Conservation (phyloP, 2,113 vertebrate species). For the Pampusana beccarii region DNA sequence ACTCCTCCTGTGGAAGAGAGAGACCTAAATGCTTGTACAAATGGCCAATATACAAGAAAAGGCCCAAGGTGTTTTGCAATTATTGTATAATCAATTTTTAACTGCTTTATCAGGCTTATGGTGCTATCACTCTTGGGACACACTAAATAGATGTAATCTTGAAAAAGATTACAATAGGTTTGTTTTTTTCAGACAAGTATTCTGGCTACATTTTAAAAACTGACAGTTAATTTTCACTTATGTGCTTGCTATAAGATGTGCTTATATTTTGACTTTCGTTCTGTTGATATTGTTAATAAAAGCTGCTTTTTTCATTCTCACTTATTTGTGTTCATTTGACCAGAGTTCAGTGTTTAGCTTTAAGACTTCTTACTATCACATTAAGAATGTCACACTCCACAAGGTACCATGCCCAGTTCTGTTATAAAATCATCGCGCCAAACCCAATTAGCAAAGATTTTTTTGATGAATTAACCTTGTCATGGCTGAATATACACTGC, state of each 20-base stretch:
- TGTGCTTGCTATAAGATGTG: neutral
- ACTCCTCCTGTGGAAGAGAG: neutral
- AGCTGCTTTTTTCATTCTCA: neutral
- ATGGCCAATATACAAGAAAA: neutral
- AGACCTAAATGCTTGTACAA: neutral
- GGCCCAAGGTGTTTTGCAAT: neutral
- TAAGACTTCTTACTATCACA: neutral
- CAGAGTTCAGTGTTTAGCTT: neutral
- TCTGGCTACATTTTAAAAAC: neutral
- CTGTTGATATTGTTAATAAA: neutral
- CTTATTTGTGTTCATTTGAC: neutral
- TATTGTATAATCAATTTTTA: neutral
- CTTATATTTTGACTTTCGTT: neutral
- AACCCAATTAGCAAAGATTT: constrained; percentile 56
- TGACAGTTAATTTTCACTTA: neutral
- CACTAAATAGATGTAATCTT: neutral
- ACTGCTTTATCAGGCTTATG: neutral
- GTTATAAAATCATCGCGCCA: constrained; percentile 15
- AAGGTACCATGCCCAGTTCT: neutral
- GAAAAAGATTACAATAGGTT: neutral
- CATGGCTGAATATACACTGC: neutral
- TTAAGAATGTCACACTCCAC: neutral
- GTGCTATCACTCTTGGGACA: neutral
- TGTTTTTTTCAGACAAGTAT: neutral
- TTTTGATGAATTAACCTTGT: constrained; percentile 54